Percentiles rank a stretch among this genome's conserved stretches.
phyloP scores from a whole-genome alignment of 2,888 invertebrate species.

The Aphrophora alni region DNA sequence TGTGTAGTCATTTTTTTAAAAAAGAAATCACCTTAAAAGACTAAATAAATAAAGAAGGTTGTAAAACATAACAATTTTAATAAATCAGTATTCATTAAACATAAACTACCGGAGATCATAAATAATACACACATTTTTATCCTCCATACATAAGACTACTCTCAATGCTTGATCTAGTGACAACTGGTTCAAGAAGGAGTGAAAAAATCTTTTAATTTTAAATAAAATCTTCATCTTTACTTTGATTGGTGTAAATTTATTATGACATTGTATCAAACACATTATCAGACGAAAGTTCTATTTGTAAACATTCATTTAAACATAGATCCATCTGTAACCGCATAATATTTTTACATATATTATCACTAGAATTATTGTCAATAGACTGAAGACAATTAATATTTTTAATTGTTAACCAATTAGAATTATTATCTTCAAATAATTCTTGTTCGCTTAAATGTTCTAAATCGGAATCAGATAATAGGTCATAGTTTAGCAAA shows the following conservation, averaged over 20 bases:
- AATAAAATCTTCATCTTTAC: not conserved
- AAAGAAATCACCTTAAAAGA: too few relatives aligned
- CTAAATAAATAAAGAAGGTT: too few relatives aligned
- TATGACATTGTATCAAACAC: not conserved
- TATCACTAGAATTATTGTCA: not conserved
- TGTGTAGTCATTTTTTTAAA: too few relatives aligned
- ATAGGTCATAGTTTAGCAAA: not conserved
- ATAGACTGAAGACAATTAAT: not conserved
- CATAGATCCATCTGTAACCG: not conserved
- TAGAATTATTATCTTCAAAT: not conserved
- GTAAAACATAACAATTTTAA: too few relatives aligned
- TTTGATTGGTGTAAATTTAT: too few relatives aligned
- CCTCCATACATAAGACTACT: too few relatives aligned
- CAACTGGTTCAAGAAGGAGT: too few relatives aligned
- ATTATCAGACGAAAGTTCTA: not conserved
- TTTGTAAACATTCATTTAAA: not conserved
- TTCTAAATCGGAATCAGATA: not conserved
- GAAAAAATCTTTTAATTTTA: too few relatives aligned
- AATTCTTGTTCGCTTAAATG: not conserved
- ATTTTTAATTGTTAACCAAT: not conserved
- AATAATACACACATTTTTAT: too few relatives aligned
- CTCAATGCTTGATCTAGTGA: too few relatives aligned
- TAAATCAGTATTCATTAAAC: too few relatives aligned
- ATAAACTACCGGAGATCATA: too few relatives aligned
- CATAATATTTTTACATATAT: not conserved